A percentile compares a stretch with the other conserved stretches of the same genome.
Evolutionary conservation across 2,888 invertebrate species (phyloP).

Genomic region (Galeopsomyia nigrocyanea): DNA sequence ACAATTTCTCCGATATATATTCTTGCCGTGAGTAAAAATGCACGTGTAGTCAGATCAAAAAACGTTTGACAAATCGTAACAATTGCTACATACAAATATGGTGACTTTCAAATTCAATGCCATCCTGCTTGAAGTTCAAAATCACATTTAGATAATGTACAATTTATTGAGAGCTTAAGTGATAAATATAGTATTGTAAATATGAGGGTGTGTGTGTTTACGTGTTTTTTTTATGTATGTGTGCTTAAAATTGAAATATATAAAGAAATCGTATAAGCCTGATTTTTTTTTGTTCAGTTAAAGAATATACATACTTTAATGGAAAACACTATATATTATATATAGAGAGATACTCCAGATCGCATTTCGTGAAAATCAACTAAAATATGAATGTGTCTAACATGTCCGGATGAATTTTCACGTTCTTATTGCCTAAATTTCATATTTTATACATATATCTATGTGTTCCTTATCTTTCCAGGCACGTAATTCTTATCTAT

Average conservation of each 20-base stretch:
- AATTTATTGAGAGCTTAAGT: constrained; percentile 32
- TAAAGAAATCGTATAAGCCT: constrained; percentile 40
- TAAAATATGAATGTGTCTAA: constrained; percentile 46
- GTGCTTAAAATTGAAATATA: constrained; percentile 14
- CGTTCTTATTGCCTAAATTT: constrained; percentile 48
- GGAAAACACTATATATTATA: constrained; percentile 43
- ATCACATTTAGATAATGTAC: constrained; percentile 44
- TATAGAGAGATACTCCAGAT: constrained; percentile 48
- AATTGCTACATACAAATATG: constrained; percentile 41
- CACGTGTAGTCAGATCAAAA: constrained; percentile 46
- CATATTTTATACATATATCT: constrained; percentile 61
- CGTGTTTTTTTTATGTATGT: too few relatives aligned
- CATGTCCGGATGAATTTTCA: constrained; percentile 46
- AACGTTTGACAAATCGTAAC: constrained; percentile 38
- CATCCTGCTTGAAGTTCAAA: constrained; percentile 33
- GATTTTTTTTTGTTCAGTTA: constrained; percentile 27
- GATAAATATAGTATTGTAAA: constrained; percentile 30
- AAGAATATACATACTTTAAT: constrained; percentile 47
- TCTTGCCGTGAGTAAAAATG: constrained; percentile 45
- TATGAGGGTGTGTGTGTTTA: constrained; percentile 23
- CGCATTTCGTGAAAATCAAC: constrained; percentile 45
- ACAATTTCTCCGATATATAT: constrained; percentile 29
- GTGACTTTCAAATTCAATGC: constrained; percentile 34
- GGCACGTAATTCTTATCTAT: constrained; percentile 99
- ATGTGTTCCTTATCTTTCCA: constrained; percentile 98